phyloP scores from a whole-genome alignment of 2,797 vertebrate species.

The Gallinago stenura region DNA sequence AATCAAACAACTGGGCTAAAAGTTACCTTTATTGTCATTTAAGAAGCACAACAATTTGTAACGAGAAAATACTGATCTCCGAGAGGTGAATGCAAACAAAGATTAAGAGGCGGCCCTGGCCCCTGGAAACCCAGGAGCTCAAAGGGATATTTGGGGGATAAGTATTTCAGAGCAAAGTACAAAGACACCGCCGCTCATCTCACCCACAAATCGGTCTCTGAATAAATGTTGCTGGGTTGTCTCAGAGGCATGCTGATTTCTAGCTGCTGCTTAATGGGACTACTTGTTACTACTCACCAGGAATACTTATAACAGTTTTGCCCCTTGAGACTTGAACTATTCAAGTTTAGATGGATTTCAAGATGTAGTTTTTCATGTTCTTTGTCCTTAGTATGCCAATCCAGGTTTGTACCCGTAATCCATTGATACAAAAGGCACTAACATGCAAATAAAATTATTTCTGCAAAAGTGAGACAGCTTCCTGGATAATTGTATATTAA shows the following conservation, averaged over 20 bases:
- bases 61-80: conserved; percentile 58
- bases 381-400: conserved; percentile 37
- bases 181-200: conserved; percentile 44
- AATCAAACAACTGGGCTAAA: conserved; percentile 37
- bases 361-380: conserved; percentile 9
- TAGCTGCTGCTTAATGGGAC: conserved; percentile 49
- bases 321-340: conserved; percentile 39
- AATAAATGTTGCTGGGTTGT: conserved; percentile 38
- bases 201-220: conserved; percentile 1
- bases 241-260: conserved; percentile 50
- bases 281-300: conserved; percentile 55
- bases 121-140: conserved; percentile 37
- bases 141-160: conserved; percentile 25
- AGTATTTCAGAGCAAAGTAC: conserved; percentile 57
- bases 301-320: conserved; percentile 52
- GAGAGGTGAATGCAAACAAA: conserved; percentile 63
- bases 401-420: not conserved
- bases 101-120: conserved; percentile 53
- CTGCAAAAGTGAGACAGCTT: not conserved
- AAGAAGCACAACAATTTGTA: conserved; percentile 51
- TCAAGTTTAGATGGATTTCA: conserved; percentile 55
- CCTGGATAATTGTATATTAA: not conserved
- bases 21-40: conserved; percentile 32
- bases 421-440: not conserved
- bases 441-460: conserved; percentile 40